These are phyloP conservation scores for Sesamia nonagrioides DNA, from an alignment of 1,140 invertebrate genomes.

Conservation along the genomic window DNA sequence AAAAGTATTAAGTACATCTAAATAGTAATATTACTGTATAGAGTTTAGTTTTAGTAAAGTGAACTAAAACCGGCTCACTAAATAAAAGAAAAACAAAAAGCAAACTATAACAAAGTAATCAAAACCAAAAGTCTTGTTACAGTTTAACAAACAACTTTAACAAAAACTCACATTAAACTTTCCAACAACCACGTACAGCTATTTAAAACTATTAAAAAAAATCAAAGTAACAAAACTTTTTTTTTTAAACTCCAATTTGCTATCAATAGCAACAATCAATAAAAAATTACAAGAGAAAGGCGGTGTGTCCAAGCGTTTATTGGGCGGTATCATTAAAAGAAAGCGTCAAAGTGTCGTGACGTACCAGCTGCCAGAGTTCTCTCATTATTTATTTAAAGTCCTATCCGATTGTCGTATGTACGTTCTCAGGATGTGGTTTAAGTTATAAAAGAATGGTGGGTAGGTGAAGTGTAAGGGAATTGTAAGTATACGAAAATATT, in stretches of 20 bases:
- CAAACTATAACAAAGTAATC: background rate
- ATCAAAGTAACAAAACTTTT: background rate
- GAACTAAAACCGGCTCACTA: too few relatives aligned
- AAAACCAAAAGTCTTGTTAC: background rate
- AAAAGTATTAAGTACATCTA: too few relatives aligned
- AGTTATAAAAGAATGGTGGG: constrained; percentile 45
- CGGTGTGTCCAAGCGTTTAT: constrained; percentile 30
- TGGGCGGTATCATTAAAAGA: constrained; percentile 67
- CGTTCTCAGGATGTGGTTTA: constrained; percentile 53
- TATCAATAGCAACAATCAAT: background rate
- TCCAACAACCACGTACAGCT: background rate
- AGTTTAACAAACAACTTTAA: background rate
- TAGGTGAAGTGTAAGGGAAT: too few relatives aligned
- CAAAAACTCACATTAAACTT: background rate
- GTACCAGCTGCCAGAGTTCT: constrained; percentile 68
- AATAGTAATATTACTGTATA: too few relatives aligned
- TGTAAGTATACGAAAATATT: too few relatives aligned
- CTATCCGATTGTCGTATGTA: constrained; percentile 78
- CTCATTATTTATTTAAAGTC: constrained; percentile 83
- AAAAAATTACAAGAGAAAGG: background rate
- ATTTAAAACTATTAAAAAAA: background rate
- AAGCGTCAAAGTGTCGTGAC: constrained; percentile 59
- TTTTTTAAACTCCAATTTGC: background rate
- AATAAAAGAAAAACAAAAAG: background rate
- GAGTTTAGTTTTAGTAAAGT: too few relatives aligned